A percentile compares a stretch with the other conserved stretches of the same genome.
These are phyloP conservation scores for Drosophila orena DNA, from an alignment of 1,140 invertebrate species.

Conservation along the genomic window DNA sequence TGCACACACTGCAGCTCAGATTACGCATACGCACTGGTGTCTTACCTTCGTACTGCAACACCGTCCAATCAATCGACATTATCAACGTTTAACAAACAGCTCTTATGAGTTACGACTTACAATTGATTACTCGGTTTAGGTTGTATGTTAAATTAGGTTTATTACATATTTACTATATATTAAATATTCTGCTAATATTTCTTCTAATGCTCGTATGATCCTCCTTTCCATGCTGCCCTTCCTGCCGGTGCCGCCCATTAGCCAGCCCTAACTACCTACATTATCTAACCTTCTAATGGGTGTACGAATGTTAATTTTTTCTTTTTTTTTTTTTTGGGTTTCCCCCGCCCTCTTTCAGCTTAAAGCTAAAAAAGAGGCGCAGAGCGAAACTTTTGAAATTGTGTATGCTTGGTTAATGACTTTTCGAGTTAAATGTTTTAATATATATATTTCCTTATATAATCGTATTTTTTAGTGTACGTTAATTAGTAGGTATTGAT, in stretches of 20 bases:
- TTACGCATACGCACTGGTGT: conserved; percentile 56
- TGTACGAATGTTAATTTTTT: conserved; percentile 41
- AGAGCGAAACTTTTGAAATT: conserved; percentile 52
- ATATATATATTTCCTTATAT: conserved; percentile 63
- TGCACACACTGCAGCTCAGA: conserved; percentile 22
- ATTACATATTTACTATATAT: conserved; percentile 41
- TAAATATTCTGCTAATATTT: conserved; percentile 67
- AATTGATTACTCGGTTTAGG: conserved; percentile 51
- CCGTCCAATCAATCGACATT: conserved; percentile 16
- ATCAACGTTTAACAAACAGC: conserved; percentile 68
- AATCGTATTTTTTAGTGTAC: conserved; percentile 68
- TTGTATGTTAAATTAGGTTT: conserved; percentile 39
- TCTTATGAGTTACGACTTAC: conserved; percentile 60
- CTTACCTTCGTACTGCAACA: conserved; percentile 19
- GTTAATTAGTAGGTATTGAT: conserved; percentile 74
- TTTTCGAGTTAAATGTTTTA: conserved; percentile 57
- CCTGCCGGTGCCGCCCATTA: conserved; percentile 20
- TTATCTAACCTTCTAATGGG: conserved; percentile 55
- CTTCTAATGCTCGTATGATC: conserved; percentile 63
- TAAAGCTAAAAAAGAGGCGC: conserved; percentile 45
- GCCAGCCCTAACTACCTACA: conserved; percentile 60
- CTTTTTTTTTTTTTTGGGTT: conserved; percentile 7
- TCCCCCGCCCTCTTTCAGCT: conserved; percentile 35
- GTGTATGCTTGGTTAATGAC: conserved; percentile 60
- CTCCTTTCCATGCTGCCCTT: conserved; percentile 16